phyloP scores from a whole-genome alignment of 2,113 vertebrate species.

The Aphyosemion australe region DNA sequence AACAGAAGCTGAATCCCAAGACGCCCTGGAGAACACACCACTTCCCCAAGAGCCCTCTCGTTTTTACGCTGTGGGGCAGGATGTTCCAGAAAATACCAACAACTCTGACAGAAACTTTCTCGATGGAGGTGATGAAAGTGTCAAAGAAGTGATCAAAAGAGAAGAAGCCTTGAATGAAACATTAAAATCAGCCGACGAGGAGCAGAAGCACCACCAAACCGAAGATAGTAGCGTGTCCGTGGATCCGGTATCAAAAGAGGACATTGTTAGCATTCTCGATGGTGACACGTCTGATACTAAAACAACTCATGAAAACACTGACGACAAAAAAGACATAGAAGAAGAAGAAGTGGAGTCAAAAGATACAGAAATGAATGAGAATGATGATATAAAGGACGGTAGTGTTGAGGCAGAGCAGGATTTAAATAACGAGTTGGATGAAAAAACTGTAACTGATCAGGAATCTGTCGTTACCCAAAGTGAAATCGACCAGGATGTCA shows the following conservation, averaged over 20 bases:
- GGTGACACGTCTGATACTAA: conserved; percentile 13
- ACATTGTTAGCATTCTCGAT: background rate
- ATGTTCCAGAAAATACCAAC: background rate
- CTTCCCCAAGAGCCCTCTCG: conserved; percentile 18
- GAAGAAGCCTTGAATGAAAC: conserved; percentile 29
- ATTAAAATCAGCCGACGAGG: conserved; percentile 5
- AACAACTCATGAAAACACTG: conserved; percentile 2
- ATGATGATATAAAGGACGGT: conserved; percentile 14
- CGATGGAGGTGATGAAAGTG: conserved; percentile 23
- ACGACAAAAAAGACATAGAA: conserved; percentile 15
- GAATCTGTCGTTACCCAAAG: background rate
- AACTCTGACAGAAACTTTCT: conserved; percentile 11
- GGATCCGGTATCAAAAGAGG: background rate
- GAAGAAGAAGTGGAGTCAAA: background rate
- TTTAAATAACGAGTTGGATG: conserved; percentile 1
- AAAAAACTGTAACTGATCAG: conserved; percentile 14
- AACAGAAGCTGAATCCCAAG: conserved; percentile 7
- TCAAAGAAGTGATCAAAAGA: background rate
- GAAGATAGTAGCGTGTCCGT: conserved; percentile 1
- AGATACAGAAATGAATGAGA: conserved; percentile 1
- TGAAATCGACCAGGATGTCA: conserved; percentile 10
- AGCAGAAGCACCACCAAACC: conserved; percentile 20
- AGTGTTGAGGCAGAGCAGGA: conserved; percentile 11
- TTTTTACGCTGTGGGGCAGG: conserved; percentile 4
- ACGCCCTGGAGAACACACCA: conserved; percentile 17